phyloP scores from a whole-genome alignment of 2,797 vertebrate species.

The Intellagama lesueurii region DNA sequence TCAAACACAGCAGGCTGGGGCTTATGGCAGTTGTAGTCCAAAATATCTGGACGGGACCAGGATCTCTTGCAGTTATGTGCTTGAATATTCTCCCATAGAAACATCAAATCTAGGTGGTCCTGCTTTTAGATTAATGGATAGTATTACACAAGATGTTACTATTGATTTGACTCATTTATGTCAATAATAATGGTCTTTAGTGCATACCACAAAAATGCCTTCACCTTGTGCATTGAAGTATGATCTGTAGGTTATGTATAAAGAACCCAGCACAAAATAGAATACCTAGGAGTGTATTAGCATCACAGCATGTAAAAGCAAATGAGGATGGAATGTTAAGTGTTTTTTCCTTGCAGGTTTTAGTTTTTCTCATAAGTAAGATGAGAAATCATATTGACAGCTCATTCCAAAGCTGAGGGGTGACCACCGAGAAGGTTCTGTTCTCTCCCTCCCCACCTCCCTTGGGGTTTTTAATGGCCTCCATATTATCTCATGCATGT shows the following conservation, averaged over 20 bases:
- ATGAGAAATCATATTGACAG: not conserved
- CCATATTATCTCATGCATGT: not conserved
- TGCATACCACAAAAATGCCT: constrained; percentile 24
- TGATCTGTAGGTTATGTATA: not conserved
- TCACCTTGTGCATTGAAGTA: constrained; percentile 21
- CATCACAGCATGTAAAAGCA: not conserved
- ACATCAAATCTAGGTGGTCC: constrained; percentile 23
- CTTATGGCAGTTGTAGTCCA: not conserved
- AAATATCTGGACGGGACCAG: not conserved
- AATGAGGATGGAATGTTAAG: not conserved
- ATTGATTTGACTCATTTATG: constrained; percentile 36
- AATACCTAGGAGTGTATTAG: not conserved
- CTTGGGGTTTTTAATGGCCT: not conserved
- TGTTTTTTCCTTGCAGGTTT: not conserved
- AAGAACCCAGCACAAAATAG: not conserved
- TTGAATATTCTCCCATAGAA: not conserved
- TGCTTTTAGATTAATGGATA: constrained; percentile 35
- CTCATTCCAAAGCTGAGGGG: no score
- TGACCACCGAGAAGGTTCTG: no score
- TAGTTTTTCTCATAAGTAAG: not conserved
- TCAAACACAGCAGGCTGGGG: not conserved
- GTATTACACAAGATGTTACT: not conserved
- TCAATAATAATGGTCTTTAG: not conserved
- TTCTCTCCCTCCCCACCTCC: no score
- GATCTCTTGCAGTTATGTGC: not conserved